Percentiles rank a stretch among this genome's conserved stretches.
Conservation (phyloP, 2,888 invertebrate species). For the Euzophera pinguis region DNA sequence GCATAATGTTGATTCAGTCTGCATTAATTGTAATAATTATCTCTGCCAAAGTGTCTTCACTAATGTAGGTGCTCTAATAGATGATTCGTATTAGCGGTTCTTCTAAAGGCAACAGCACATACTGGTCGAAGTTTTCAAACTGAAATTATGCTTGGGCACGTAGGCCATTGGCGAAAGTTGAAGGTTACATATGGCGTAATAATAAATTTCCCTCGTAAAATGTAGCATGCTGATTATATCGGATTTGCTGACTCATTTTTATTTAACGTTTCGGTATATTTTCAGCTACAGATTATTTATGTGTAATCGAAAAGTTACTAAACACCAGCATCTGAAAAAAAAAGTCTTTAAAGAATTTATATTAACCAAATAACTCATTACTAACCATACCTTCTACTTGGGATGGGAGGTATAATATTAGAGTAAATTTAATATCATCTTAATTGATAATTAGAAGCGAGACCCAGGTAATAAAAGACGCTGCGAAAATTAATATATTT, state of each 20-base stretch:
- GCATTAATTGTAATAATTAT: too few species aligned
- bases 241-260: neutral
- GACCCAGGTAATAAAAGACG: too few species aligned
- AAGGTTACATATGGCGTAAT: conserved; percentile 8
- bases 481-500: too few species aligned
- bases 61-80: neutral
- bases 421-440: too few species aligned
- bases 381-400: too few species aligned
- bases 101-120: neutral
- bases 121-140: conserved; percentile 3
- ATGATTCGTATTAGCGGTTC: neutral
- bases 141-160: conserved; percentile 9
- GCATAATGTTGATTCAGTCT: too few species aligned
- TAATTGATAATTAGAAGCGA: too few species aligned
- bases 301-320: too few species aligned
- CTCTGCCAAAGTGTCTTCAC: neutral
- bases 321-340: too few species aligned
- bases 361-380: too few species aligned
- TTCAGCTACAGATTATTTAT: neutral
- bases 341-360: too few species aligned
- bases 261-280: neutral
- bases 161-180: conserved; percentile 7
- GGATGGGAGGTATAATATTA: too few species aligned
- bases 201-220: conserved; percentile 9
- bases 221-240: conserved; percentile 3